A percentile compares a stretch with the other conserved stretches of the same genome.
These are phyloP conservation scores for Stegastes partitus DNA, from an alignment of 2,113 vertebrate genomes.

Conservation along the genomic window DNA sequence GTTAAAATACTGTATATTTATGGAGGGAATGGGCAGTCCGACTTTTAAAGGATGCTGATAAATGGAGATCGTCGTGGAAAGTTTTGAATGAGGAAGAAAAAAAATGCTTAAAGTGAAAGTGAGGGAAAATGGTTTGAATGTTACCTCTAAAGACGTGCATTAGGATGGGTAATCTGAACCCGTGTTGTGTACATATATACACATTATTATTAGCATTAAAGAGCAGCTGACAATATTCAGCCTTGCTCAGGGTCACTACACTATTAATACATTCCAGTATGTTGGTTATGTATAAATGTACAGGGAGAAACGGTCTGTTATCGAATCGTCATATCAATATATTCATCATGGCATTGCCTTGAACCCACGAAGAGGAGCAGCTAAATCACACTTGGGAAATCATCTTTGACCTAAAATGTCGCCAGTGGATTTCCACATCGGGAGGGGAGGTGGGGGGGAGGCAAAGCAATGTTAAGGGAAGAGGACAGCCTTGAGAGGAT, in stretches of 20 bases:
- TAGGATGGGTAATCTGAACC: constrained; percentile 41
- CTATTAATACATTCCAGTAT: constrained; percentile 29
- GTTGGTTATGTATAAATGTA: constrained; percentile 47
- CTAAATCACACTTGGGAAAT: constrained; percentile 55
- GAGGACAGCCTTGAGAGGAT: constrained; percentile 65
- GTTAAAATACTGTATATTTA: constrained; percentile 36
- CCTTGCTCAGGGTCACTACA: constrained; percentile 17
- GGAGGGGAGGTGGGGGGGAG: background rate
- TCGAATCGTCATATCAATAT: constrained; percentile 47
- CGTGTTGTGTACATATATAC: constrained; percentile 35
- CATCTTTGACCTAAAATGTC: constrained; percentile 51
- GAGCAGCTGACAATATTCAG: constrained; percentile 2
- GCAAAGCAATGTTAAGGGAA: constrained; percentile 29
- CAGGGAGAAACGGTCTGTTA: background rate
- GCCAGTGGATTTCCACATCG: constrained; percentile 38
- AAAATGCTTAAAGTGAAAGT: constrained; percentile 24
- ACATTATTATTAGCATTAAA: constrained; percentile 12
- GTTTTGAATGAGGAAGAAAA: background rate
- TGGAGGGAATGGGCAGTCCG: background rate
- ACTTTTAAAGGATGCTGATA: constrained; percentile 31
- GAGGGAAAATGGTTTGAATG: constrained; percentile 17
- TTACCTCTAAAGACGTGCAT: constrained; percentile 25
- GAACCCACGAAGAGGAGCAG: constrained; percentile 41
- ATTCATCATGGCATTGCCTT: background rate
- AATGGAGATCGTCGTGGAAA: constrained; percentile 18